Base-by-base conservation (phyloP, 1,140 invertebrate genomes). In the Armadillidium nasatum region DNA sequence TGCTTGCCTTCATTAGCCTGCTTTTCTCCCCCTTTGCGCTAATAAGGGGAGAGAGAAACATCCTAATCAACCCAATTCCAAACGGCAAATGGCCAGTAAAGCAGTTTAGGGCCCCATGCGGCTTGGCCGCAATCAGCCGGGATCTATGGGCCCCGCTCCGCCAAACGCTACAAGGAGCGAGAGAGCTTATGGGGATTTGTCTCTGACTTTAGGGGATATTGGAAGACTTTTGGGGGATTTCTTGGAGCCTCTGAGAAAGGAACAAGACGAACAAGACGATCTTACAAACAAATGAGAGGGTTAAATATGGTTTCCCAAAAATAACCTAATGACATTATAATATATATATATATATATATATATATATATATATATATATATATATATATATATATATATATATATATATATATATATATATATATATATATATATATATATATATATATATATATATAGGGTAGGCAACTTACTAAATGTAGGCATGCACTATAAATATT, bases 41-140 rank as follows among this genome's bases (percentile, higher is more conserved):
- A 60, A 60, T 60, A 60, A 60, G 50, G 50, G 50, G 50, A 60
- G 50, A 19, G 50, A 60, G 50, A 13, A 60, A 60, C 50, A 19
- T 60, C 50, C 50, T 60, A 60, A 60, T 60, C 50, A 60, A 60
- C 50, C 50, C 50, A 60, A 60, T 60, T 60, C 19, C 50, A 60
- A 60, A 60, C 11, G 50, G 50, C 50, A 60, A 60, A 60, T 60
- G 50, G 50, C 50, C 50, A 60, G 50, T 60, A 60, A 60, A 60
- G 50, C 19, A 60, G 50, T 60, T 60, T 60, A 60, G 50, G 50
- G 19, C 50, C 50, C 50, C 50, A 60, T 60, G 50, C 50, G 50
- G 50, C 50, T 60, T 60, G 11, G 11, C 50, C 50, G 50, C 50
- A 60, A 60, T 60, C 50, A 60, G 50, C 50, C 50, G 11, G 19